A percentile compares a stretch with the other conserved stretches of the same genome.
Conservation (phyloP, 2,888 invertebrate genomes). For the Chrysolina haemoptera region DNA sequence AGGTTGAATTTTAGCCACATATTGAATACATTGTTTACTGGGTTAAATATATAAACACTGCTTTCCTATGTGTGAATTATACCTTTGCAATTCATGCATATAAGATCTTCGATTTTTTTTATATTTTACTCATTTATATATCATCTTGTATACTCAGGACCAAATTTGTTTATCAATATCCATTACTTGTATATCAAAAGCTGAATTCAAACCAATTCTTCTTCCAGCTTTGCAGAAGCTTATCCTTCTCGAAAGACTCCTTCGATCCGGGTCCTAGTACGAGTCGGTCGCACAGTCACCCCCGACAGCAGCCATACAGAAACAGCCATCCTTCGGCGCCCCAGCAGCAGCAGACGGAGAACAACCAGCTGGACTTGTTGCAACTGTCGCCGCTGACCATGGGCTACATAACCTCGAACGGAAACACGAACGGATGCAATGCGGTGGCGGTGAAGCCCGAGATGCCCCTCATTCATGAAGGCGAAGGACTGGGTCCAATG, state of each 20-base stretch:
- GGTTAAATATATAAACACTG: no score
- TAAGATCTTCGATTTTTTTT: no score
- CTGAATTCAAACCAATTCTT: neutral
- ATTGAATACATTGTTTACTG: no score
- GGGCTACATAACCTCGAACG: conserved; percentile 34
- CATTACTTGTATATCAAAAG: no score
- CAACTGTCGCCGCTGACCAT: conserved; percentile 42
- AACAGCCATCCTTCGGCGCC: conserved; percentile 1
- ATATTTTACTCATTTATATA: no score
- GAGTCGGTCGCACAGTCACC: conserved; percentile 28
- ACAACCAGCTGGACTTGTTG: conserved; percentile 40
- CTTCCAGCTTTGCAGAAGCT: conserved; percentile 65
- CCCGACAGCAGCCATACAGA: conserved; percentile 30
- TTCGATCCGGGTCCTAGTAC: conserved; percentile 44
- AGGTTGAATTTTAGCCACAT: no score
- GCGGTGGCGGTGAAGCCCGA: conserved; percentile 65
- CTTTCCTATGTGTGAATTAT: no score
- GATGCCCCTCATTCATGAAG: conserved; percentile 75
- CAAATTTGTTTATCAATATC: no score
- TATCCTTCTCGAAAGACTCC: conserved; percentile 63
- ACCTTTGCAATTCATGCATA: no score
- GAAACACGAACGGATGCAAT: conserved; percentile 15
- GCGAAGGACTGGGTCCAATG: conserved; percentile 84
- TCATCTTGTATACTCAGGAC: no score
- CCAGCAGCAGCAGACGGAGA: conserved; percentile 35